Conservation (phyloP, 2,888 invertebrate species). For the Morinoia aosen region DNA sequence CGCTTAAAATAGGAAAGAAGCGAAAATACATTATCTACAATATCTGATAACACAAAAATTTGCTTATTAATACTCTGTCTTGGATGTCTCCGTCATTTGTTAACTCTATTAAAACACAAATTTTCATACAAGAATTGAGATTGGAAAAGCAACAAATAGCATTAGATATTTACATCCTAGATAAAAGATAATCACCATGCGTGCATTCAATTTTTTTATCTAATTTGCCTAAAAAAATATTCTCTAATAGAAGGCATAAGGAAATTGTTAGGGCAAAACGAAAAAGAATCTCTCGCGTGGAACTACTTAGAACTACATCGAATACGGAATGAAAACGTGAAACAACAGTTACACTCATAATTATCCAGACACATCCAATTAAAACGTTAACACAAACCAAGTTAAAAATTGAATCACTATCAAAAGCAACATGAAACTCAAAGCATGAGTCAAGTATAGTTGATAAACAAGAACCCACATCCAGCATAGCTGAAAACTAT, state of each 20-base stretch:
- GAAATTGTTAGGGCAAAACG: background rate
- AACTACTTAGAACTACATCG: background rate
- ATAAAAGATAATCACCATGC: background rate
- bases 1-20: no score
- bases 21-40: no score
- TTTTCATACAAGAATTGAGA: background rate
- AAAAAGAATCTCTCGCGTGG: background rate
- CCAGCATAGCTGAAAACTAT: conserved; percentile 7
- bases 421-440: background rate
- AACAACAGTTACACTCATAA: background rate
- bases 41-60: no score
- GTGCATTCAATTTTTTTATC: background rate
- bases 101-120: background rate
- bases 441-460: background rate
- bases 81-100: no score
- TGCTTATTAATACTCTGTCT: no score
- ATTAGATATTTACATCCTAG: background rate
- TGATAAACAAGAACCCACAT: background rate
- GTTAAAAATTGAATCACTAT: background rate
- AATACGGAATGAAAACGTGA: background rate
- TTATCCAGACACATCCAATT: background rate
- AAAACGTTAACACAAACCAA: background rate
- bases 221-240: background rate
- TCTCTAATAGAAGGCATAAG: background rate
- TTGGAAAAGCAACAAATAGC: background rate